Base-by-base conservation (phyloP, 1,140 invertebrate species). In the Drosophila mayri region DNA sequence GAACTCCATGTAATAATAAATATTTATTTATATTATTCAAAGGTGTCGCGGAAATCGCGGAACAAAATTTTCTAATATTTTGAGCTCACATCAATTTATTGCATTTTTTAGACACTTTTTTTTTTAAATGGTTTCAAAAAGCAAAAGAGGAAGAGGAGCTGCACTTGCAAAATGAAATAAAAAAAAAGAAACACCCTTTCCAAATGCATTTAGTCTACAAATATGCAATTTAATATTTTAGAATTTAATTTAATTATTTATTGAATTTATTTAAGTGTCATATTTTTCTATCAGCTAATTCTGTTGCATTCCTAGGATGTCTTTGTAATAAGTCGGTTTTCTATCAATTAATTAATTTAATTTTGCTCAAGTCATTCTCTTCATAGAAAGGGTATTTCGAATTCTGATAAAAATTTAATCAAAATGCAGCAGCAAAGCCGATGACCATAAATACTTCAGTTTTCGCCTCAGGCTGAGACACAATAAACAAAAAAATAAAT, bases 391-490 rank as follows among this genome's bases (percentile, higher is more conserved):
- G 57, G 65, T 65, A 65, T 68, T 47, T 12, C 10, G 68, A 58
- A 35, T 28, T 25, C 16, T 32, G 8, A 9, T 49, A 32, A 70
- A 54, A 70, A 25, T 22, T 22, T 22, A 9, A 37, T 7, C 32
- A 38, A 64, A 44, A 60, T 64, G 55, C 18, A 61, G 8, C 25
- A 37, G 37, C 8, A 22, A 60, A 32, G 14, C 37, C 61, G 25
- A 60, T 60, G 54, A 43, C 59, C 46, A 61, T 41, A 65, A 65
- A 65, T 72, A 60, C 67, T 82, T 74, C 44, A 64, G 50, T 77
- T 82, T 77, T 60, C 44, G 67, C 79, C 79, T 68, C 47, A 35
- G 52, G 79, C 79, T 46, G 7, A 66, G 28, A 18, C 32, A 46
- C 44, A 7, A 43, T 18, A 62, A 32, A 22, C 14, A 11, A 57